These are phyloP conservation scores for Tenthredo distinguenda DNA, from an alignment of 2,888 invertebrate genomes.

Conservation along the genomic window DNA sequence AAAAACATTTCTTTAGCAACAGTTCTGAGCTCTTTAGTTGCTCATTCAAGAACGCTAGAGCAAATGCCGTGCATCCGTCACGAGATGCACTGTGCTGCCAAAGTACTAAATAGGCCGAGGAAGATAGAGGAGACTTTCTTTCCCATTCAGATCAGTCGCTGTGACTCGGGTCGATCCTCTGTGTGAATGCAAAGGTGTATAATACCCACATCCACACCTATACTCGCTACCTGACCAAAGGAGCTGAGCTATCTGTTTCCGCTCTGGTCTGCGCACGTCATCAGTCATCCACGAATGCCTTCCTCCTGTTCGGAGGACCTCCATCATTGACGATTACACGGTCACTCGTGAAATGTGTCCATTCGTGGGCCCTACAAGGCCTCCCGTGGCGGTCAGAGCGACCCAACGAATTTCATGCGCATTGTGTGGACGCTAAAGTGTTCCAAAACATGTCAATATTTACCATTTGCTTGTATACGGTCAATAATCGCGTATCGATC, in stretches of 20 bases:
- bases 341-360: conserved; percentile 68
- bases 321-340: conserved; percentile 76
- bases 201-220: conserved; percentile 43
- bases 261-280: conserved; percentile 63
- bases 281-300: conserved; percentile 72
- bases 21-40: conserved; percentile 30
- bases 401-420: conserved; percentile 60
- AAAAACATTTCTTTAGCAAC: conserved; percentile 25
- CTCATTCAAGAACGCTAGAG: conserved; percentile 18
- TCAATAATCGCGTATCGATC: conserved; percentile 61
- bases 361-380: conserved; percentile 49
- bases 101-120: neutral
- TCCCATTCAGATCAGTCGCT: conserved; percentile 21
- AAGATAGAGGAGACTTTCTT: conserved; percentile 21
- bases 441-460: conserved; percentile 70
- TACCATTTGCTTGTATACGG: conserved; percentile 62
- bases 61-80: conserved; percentile 39
- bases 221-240: conserved; percentile 28
- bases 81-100: conserved; percentile 16
- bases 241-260: conserved; percentile 52
- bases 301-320: conserved; percentile 67
- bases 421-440: conserved; percentile 59
- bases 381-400: conserved; percentile 40
- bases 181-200: conserved; percentile 19
- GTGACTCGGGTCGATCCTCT: neutral